Percentiles rank a stretch among this genome's conserved stretches.
phyloP scores from a whole-genome alignment of 2,113 vertebrate genomes.

The Alexandromys fortis region DNA sequence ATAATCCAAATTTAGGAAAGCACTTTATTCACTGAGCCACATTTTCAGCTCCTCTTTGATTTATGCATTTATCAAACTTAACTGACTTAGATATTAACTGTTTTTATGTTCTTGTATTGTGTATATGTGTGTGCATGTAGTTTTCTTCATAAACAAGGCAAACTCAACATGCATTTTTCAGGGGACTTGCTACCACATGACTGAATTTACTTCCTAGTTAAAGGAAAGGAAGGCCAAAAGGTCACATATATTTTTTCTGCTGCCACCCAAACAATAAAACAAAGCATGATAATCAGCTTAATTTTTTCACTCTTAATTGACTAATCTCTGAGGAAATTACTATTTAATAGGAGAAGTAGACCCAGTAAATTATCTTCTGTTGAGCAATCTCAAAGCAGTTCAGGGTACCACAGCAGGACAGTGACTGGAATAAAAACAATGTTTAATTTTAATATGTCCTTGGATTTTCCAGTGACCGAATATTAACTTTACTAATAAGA shows the following conservation, averaged over 20 bases:
- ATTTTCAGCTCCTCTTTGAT: neutral
- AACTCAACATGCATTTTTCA: neutral
- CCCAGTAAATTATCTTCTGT: neutral
- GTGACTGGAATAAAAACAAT: constrained; percentile 16
- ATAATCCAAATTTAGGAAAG: neutral
- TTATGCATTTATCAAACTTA: neutral
- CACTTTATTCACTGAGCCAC: neutral
- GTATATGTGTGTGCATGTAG: neutral
- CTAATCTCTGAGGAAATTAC: constrained; percentile 31
- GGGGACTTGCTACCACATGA: neutral
- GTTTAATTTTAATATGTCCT: neutral
- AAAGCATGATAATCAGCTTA: constrained; percentile 8
- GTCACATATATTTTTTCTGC: neutral
- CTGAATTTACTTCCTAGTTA: neutral
- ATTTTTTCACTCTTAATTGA: constrained; percentile 34
- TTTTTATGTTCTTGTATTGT: neutral
- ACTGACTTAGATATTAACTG: neutral
- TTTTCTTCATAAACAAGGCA: neutral
- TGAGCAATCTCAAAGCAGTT: neutral
- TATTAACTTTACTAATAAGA: constrained; percentile 26
- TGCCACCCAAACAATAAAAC: neutral
- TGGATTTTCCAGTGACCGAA: neutral
- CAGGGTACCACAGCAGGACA: neutral
- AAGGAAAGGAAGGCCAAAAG: neutral
- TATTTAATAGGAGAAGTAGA: neutral